Conservation (phyloP, 2,888 invertebrate species). For the Synanthedon tipuliformis region DNA sequence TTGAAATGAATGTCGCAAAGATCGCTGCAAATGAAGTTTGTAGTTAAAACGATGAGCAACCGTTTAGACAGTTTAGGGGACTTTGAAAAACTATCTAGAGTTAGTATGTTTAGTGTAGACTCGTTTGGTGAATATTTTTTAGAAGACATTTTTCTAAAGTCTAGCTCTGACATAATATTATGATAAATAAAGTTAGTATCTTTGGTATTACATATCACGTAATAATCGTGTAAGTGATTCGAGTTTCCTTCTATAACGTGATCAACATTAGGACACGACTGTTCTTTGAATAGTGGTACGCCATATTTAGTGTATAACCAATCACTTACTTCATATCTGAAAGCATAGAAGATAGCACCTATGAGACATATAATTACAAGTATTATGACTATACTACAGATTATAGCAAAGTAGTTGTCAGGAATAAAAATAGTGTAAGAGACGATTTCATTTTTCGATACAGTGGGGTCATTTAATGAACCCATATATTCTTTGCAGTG, state of each 20-base stretch:
- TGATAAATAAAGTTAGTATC: slow-evolving; percentile 79
- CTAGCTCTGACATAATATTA: slow-evolving; percentile 79
- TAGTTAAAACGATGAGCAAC: slow-evolving; percentile 72
- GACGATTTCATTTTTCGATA: slow-evolving; percentile 61
- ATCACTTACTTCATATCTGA: slow-evolving; percentile 80
- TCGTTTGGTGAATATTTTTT: slow-evolving; percentile 80
- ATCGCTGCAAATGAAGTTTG: slow-evolving; percentile 59
- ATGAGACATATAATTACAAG: slow-evolving; percentile 77
- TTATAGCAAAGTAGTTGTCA: slow-evolving; percentile 79
- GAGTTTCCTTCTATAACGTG: slow-evolving; percentile 76
- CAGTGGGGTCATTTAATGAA: slow-evolving; percentile 49
- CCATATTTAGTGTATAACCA: slow-evolving; percentile 86
- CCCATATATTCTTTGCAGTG: slow-evolving; percentile 75
- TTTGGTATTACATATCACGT: slow-evolving; percentile 86
- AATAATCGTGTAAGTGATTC: slow-evolving; percentile 85
- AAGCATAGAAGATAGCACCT: slow-evolving; percentile 78
- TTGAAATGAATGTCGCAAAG: slow-evolving; percentile 61
- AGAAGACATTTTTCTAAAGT: slow-evolving; percentile 75
- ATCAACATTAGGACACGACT: slow-evolving; percentile 69
- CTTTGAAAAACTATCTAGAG: slow-evolving; percentile 59
- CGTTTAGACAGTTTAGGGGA: slow-evolving; percentile 62
- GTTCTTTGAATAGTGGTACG: slow-evolving; percentile 80
- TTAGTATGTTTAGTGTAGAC: slow-evolving; percentile 73
- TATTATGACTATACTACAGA: slow-evolving; percentile 78
- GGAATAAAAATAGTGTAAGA: slow-evolving; percentile 74